Evolutionary conservation across 92 coral and sea anemone species (phyloP).

Genomic region (Palythoa grandis): DNA sequence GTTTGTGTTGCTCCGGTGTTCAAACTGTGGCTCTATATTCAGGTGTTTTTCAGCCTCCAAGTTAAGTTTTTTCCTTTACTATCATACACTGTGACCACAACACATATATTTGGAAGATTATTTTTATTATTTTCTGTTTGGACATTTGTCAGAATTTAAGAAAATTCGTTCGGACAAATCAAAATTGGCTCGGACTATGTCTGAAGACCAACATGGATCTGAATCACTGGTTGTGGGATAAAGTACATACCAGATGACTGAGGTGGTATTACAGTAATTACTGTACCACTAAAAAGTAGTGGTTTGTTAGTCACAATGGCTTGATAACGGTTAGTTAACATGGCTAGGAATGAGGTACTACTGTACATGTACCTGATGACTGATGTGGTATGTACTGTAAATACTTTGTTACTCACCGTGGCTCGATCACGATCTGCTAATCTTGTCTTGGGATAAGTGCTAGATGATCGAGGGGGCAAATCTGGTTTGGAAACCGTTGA

Average conservation of each 20-base stretch:
- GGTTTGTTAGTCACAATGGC: neutral
- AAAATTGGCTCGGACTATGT: too few relatives aligned
- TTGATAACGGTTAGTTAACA: neutral
- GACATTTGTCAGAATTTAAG: too few relatives aligned
- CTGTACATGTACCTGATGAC: neutral
- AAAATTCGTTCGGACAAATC: too few relatives aligned
- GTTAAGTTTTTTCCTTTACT: too few relatives aligned
- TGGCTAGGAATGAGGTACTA: neutral
- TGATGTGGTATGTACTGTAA: neutral
- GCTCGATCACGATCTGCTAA: conserved; percentile 34
- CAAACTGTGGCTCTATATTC: too few relatives aligned
- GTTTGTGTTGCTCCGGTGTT: too few relatives aligned
- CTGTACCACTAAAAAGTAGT: neutral
- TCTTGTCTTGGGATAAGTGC: conserved; percentile 53
- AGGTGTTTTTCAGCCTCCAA: too few relatives aligned
- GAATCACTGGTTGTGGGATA: neutral
- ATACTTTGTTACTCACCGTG: neutral
- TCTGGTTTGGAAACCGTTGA: conserved; percentile 47
- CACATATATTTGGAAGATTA: too few relatives aligned
- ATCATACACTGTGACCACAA: too few relatives aligned
- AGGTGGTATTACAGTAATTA: neutral
- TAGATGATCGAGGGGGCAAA: conserved; percentile 64
- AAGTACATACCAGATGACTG: too few relatives aligned
- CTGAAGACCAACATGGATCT: too few relatives aligned
- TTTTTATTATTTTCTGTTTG: too few relatives aligned